Conservation (phyloP, 2,888 invertebrate genomes). For the Acheta domesticus region DNA sequence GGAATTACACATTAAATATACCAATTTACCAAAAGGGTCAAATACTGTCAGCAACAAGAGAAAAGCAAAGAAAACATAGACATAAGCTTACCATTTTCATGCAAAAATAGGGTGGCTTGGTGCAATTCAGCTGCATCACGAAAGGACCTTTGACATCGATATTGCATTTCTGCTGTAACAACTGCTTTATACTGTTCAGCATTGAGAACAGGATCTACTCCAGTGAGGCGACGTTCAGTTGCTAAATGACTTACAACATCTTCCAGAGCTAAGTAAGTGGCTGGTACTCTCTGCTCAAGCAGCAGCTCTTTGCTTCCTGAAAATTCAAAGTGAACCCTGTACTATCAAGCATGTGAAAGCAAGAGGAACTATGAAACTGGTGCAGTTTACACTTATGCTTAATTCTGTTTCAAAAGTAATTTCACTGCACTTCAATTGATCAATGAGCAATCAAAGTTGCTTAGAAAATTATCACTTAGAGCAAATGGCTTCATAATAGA, state of each 20-base stretch:
- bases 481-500: no score
- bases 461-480: neutral
- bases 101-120: conserved; percentile 94
- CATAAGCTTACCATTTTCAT: conserved; percentile 79
- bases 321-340: conserved; percentile 30
- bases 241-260: conserved; percentile 84
- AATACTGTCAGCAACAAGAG: no score
- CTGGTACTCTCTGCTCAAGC: conserved; percentile 91
- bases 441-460: no score
- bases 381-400: no score
- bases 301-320: conserved; percentile 82
- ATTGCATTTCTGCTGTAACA: conserved; percentile 58
- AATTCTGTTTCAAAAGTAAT: no score
- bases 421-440: no score
- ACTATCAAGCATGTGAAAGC: no score
- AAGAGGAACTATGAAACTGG: no score
- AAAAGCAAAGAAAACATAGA: neutral
- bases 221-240: conserved; percentile 64
- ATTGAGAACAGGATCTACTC: conserved; percentile 75
- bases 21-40: no score
- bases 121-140: conserved; percentile 87
- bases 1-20: no score
- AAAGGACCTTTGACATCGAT: conserved; percentile 67
- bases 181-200: conserved; percentile 70
- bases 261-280: conserved; percentile 90